A percentile compares a stretch with the other conserved stretches of the same genome.
These are phyloP conservation scores for Linnaemya tessellans DNA, from an alignment of 2,888 invertebrate genomes.

Conservation along the genomic window DNA sequence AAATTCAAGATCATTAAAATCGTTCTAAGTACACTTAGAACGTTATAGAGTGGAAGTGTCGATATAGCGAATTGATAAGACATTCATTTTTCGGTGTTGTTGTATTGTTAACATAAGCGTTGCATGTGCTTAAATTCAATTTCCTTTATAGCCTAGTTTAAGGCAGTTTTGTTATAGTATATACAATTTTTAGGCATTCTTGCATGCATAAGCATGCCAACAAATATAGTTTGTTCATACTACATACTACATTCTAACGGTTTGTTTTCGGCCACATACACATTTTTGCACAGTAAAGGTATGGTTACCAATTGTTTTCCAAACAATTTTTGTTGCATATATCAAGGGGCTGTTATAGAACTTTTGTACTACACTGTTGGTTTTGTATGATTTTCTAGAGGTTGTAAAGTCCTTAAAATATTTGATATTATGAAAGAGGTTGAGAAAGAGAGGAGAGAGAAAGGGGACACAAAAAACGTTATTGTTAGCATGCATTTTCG, in stretches of 20 bases:
- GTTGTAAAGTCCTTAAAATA: constrained; percentile 56
- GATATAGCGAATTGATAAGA: no score
- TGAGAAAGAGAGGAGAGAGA: no score
- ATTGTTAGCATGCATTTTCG: neutral
- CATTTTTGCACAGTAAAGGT: constrained; percentile 36
- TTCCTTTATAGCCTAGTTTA: neutral
- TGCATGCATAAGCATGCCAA: neutral
- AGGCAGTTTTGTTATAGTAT: neutral
- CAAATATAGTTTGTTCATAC: no score
- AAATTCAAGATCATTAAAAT: no score
- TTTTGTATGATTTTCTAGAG: constrained; percentile 27
- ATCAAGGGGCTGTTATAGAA: constrained; percentile 59
- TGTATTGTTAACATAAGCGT: no score
- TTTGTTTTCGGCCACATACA: constrained; percentile 39
- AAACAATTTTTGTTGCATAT: constrained; percentile 50
- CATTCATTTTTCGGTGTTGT: no score
- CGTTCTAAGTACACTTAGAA: no score
- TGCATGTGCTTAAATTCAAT: no score
- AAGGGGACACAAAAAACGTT: neutral
- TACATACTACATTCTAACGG: no score
- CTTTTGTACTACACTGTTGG: constrained; percentile 16
- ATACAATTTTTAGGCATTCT: neutral
- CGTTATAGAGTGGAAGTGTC: no score
- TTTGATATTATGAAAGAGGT: constrained; percentile 41
- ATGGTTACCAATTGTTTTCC: constrained; percentile 9